Base-by-base conservation (phyloP, 2,888 invertebrate genomes). In the Pristionchus arcanus region DNA sequence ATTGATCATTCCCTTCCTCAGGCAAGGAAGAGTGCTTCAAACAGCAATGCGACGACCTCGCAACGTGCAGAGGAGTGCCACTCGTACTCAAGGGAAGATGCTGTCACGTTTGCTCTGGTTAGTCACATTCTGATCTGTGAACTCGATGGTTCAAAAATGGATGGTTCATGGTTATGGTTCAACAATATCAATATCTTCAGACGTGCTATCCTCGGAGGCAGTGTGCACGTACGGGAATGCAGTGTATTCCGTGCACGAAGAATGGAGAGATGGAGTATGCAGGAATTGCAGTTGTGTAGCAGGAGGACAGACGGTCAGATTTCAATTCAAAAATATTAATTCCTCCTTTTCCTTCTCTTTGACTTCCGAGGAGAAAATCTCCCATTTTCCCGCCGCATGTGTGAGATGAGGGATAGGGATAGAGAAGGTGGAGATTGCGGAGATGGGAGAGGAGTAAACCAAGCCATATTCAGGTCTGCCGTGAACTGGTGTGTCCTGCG, bases 41-140 rank as follows among this genome's bases (percentile, higher is more conserved):
- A 5, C 81, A 95, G 87, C 96, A 96, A 90, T 95, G 95, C 71
- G 91, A 92, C 31, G 90, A 91, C 13, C 90, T 86, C 34, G 89
- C 90, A 31, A 90, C 90, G 71, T 94, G 94, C 90, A 90, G 90
- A 55, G 94, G 93, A 55, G 91, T 91, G 74, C 92, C 93, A 5
- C 95, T 96, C 11, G 95, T 96, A 49, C 95, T 95, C 77, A 96
- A 96, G 93, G 96, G 96, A 91, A 95, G 95, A 90, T 96, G 96
- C 94, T 96, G 96, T 92, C 96, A 96, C 19, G 94, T 96, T 87
- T 96, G 96, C 94, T 94, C 96, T 53, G 96, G 96, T 96, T 71
- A 34, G 71, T 71, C 2, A 19, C 1, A n/a, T 71, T 71, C 31
- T 31, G n/a, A n/a, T 31, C 25, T 31, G 13, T 19, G 71, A 71